phyloP scores from a whole-genome alignment of 2,888 invertebrate genomes.

The Frankliniella intonsa region DNA sequence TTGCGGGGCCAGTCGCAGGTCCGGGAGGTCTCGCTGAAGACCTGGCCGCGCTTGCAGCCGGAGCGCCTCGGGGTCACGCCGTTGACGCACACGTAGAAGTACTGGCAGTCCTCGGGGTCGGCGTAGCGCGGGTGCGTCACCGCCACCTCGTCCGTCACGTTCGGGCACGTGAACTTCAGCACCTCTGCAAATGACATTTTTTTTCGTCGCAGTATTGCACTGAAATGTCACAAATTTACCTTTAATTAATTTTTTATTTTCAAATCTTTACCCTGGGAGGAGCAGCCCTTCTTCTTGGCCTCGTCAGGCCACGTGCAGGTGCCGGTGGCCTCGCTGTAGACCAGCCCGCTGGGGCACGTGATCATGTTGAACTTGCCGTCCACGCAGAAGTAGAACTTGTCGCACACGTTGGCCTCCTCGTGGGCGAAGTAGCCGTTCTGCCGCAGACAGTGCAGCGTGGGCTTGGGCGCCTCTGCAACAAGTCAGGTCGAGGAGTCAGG shows the following conservation, averaged over 20 bases:
- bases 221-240: neutral
- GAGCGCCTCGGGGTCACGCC: slow-evolving; percentile 77
- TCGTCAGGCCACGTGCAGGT: slow-evolving; percentile 93
- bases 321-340: slow-evolving; percentile 82
- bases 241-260: neutral
- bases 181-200: slow-evolving; percentile 56
- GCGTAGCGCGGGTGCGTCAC: slow-evolving; percentile 80
- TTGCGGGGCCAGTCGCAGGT: slow-evolving; percentile 82
- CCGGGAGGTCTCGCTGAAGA: slow-evolving; percentile 74
- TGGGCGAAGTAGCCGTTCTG: slow-evolving; percentile 85
- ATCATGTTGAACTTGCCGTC: slow-evolving; percentile 87
- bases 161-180: slow-evolving; percentile 77
- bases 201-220: too few relatives aligned
- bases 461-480: slow-evolving; percentile 63
- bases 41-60: slow-evolving; percentile 84
- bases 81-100: slow-evolving; percentile 87
- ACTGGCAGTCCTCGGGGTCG: slow-evolving; percentile 85
- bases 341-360: slow-evolving; percentile 78
- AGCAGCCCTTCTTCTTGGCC: slow-evolving; percentile 80
- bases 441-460: slow-evolving; percentile 69
- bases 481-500: too few relatives aligned
- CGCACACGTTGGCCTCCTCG: slow-evolving; percentile 70
- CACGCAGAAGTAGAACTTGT: slow-evolving; percentile 84
- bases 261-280: slow-evolving; percentile 59
- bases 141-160: slow-evolving; percentile 66